These are phyloP conservation scores for Hetaerina titia DNA, from an alignment of 2,888 invertebrate species.

Conservation along the genomic window DNA sequence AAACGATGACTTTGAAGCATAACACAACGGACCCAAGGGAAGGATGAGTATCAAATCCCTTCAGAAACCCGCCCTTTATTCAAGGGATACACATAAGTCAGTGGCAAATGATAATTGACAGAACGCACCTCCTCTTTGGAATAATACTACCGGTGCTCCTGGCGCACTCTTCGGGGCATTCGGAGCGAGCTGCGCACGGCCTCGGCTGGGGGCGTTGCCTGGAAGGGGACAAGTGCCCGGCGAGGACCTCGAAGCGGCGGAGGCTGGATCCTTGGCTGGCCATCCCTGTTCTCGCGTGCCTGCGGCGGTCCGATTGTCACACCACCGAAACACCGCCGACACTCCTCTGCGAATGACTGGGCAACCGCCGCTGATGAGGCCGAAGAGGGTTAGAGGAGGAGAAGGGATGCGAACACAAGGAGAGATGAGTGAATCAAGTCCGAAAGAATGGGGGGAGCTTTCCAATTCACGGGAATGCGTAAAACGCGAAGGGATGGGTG, in stretches of 20 bases:
- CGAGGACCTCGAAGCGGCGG: not conserved
- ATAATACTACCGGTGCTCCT: not conserved
- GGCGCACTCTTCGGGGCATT: not conserved
- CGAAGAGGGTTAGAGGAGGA: not conserved
- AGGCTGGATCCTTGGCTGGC: not conserved
- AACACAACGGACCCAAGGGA: no score
- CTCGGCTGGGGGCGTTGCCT: not conserved
- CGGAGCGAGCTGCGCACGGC: not conserved
- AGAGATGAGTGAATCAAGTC: not conserved
- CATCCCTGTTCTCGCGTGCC: not conserved
- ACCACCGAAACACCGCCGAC: not conserved
- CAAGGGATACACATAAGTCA: no score
- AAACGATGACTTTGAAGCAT: no score
- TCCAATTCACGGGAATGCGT: conserved; percentile 15
- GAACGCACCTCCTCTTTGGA: not conserved
- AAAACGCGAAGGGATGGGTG: not conserved
- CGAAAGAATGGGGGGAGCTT: not conserved
- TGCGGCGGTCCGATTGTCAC: not conserved
- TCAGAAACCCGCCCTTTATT: no score
- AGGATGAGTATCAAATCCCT: no score
- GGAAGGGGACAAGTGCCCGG: not conserved
- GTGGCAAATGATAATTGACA: no score
- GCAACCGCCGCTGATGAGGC: not conserved
- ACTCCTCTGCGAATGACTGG: not conserved
- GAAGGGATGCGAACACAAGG: not conserved